Evolutionary conservation across 2,113 vertebrate species (phyloP).

Genomic region (Electrona antarctica): DNA sequence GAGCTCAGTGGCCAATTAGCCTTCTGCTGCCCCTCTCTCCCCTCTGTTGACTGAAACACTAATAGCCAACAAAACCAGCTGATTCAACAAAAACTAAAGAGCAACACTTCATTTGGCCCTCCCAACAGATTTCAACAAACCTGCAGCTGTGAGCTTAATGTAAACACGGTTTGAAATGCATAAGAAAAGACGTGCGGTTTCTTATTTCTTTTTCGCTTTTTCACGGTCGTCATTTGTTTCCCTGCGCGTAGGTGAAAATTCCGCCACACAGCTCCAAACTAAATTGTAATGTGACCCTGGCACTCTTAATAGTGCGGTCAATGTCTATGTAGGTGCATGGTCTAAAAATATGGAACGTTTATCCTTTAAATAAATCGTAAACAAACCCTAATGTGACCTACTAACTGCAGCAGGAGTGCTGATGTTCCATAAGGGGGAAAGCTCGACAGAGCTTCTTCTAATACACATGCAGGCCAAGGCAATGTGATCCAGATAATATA

Average conservation of each 20-base stretch:
- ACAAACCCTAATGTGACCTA: conserved; percentile 28
- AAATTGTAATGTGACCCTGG: conserved; percentile 15
- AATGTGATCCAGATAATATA: conserved; percentile 26
- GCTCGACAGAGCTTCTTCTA: not conserved
- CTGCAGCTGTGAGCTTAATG: conserved; percentile 20
- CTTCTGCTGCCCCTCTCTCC: not conserved
- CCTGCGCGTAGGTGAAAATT: not conserved
- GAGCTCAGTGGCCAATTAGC: conserved; percentile 39
- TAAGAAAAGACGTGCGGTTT: not conserved
- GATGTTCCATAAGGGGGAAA: conserved; percentile 11
- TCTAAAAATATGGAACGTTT: conserved; percentile 18
- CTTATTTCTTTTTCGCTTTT: not conserved
- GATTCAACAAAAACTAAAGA: conserved; percentile 32
- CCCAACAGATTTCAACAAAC: conserved; percentile 25
- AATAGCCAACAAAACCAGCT: conserved; percentile 11
- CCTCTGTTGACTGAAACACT: conserved; percentile 21
- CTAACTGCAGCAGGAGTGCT: not conserved
- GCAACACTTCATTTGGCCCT: conserved; percentile 18
- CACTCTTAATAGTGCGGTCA: not conserved
- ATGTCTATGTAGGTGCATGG: not conserved
- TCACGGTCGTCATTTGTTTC: not conserved
- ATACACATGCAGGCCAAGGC: conserved; percentile 1
- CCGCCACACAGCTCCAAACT: not conserved
- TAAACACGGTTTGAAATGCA: conserved; percentile 9
- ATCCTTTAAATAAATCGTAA: conserved; percentile 42